Conservation (phyloP, 2,888 invertebrate genomes). For the Mechanitis messenoides region DNA sequence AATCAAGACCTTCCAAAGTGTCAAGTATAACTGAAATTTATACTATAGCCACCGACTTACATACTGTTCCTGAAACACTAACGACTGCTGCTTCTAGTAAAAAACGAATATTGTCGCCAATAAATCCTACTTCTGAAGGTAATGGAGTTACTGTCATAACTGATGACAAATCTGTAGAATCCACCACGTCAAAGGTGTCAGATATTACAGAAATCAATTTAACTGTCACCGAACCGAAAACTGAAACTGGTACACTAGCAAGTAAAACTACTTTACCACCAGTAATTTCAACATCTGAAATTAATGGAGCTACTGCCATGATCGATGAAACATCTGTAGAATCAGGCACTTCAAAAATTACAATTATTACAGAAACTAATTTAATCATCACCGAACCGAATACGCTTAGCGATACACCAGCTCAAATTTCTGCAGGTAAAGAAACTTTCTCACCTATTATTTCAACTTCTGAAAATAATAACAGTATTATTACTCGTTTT, state of each 20-base stretch:
- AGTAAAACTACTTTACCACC: slow-evolving; percentile 1
- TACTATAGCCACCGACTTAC: background rate
- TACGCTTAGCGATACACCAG: background rate
- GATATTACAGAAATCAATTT: too few relatives aligned
- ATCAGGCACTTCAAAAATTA: background rate
- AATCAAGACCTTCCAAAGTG: background rate
- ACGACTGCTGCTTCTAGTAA: background rate
- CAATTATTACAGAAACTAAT: background rate
- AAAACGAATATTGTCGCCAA: background rate
- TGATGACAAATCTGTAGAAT: background rate
- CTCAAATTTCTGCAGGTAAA: background rate
- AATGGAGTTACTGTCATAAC: too few relatives aligned
- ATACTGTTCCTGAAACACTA: background rate
- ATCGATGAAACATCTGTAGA: too few relatives aligned
- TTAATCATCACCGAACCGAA: background rate
- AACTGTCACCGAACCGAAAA: too few relatives aligned
- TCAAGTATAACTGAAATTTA: background rate
- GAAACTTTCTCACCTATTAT: background rate
- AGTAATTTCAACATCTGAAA: background rate
- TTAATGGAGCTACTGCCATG: background rate
- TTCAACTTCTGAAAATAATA: too few relatives aligned
- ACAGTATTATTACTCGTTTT: background rate
- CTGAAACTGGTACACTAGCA: too few relatives aligned
- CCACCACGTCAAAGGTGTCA: too few relatives aligned
- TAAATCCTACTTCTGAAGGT: too few relatives aligned